Evolutionary conservation across 2,797 vertebrate genomes (phyloP).

Genomic region (Hypotaenidia philippensis): DNA sequence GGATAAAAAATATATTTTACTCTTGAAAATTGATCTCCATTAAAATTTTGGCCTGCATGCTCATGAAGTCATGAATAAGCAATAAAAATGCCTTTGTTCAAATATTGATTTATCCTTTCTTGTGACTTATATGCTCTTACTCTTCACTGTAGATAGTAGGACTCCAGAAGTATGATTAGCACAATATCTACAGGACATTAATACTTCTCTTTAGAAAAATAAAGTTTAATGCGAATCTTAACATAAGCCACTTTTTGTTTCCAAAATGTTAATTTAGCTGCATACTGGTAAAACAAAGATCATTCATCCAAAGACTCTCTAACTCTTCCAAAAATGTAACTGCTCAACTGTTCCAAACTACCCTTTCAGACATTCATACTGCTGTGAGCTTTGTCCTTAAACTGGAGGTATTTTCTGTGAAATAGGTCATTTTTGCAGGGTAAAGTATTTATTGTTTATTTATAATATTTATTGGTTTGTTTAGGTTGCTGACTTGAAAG

Average conservation of each 20-base stretch:
- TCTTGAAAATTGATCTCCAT: neutral
- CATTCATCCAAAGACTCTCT: neutral
- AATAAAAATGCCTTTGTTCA: neutral
- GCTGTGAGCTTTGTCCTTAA: neutral
- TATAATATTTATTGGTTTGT: neutral
- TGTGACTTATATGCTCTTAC: neutral
- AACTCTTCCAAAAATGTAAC: neutral
- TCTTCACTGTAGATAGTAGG: neutral
- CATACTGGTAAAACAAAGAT: neutral
- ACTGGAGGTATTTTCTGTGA: neutral
- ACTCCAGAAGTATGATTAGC: neutral
- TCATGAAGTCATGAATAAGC: neutral
- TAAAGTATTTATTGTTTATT: neutral
- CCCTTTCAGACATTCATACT: neutral
- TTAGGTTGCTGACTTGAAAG: neutral
- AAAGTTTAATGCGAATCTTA: neutral
- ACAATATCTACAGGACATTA: neutral
- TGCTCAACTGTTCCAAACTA: neutral
- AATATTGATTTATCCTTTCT: neutral
- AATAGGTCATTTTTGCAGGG: neutral
- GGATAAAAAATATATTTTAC: neutral
- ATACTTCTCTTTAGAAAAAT: neutral
- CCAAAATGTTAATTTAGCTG: neutral
- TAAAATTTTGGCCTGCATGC: rapidly evolving
- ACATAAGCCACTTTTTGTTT: neutral